phyloP scores from a whole-genome alignment of 2,797 vertebrate species.

The Melanotaenia pygmaea region DNA sequence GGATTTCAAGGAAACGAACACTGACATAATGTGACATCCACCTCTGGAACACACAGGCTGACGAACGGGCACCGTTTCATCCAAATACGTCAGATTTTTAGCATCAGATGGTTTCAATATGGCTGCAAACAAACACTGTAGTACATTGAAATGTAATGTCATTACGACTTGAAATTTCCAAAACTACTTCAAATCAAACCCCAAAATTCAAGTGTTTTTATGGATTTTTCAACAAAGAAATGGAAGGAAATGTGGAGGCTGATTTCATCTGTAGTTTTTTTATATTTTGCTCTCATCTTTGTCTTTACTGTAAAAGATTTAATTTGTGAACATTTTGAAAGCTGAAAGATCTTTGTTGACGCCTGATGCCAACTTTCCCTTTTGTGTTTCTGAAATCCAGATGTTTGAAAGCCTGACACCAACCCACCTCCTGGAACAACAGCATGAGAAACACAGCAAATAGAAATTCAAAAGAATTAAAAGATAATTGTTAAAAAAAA shows the following conservation, averaged over 20 bases:
- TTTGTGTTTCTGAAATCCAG: constrained; percentile 63
- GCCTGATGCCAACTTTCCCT: constrained; percentile 60
- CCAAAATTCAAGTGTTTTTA: constrained; percentile 7
- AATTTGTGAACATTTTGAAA: constrained; percentile 51
- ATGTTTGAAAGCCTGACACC: constrained; percentile 53
- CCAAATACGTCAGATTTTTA: constrained; percentile 7
- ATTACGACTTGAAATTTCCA: constrained; percentile 37
- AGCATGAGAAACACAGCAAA: constrained; percentile 77
- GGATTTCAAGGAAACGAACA: constrained; percentile 44
- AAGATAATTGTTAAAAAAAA: constrained; percentile 65
- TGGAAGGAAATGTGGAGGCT: constrained; percentile 5
- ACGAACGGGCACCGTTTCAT: constrained; percentile 31
- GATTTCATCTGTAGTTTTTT: constrained; percentile 1
- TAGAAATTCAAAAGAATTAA: constrained; percentile 73
- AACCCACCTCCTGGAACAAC: constrained; percentile 48
- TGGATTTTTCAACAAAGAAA: not conserved
- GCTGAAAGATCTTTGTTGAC: constrained; percentile 10
- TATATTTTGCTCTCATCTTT: constrained; percentile 10
- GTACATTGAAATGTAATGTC: not conserved
- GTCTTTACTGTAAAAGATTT: constrained; percentile 16
- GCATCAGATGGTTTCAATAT: not conserved
- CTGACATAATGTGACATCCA: constrained; percentile 26
- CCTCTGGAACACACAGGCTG: constrained; percentile 16
- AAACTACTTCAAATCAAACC: not conserved
- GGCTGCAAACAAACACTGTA: constrained; percentile 2